phyloP scores from a whole-genome alignment of 2,797 vertebrate species.

The Xenentodon cancila region DNA sequence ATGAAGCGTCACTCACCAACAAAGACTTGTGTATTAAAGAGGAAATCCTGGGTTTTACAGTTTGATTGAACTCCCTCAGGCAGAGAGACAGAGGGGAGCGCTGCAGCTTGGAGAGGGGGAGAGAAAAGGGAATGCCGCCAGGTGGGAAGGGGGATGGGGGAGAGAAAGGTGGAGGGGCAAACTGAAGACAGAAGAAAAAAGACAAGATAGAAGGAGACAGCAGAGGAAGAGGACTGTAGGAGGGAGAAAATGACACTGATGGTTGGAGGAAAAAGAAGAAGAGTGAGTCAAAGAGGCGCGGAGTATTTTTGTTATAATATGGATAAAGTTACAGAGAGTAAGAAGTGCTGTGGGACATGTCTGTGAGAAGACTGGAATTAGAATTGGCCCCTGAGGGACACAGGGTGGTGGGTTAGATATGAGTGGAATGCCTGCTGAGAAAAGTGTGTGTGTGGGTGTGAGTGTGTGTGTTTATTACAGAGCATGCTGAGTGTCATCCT shows the following conservation, averaged over 20 bases:
- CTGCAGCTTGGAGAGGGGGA: conserved; percentile 75
- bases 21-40: conserved; percentile 64
- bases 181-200: conserved; percentile 27
- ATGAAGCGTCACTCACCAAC: conserved; percentile 43
- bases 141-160: conserved; percentile 55
- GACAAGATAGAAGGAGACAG: neutral
- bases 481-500: conserved; percentile 8
- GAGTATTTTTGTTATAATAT: conserved; percentile 8
- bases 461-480: conserved; percentile 5
- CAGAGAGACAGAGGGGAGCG: conserved; percentile 74
- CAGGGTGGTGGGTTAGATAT: conserved; percentile 49
- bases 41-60: conserved; percentile 78
- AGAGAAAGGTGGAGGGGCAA: conserved; percentile 54
- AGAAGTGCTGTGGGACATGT: conserved; percentile 53
- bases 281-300: conserved; percentile 14
- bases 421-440: conserved; percentile 57
- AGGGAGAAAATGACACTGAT: conserved; percentile 19
- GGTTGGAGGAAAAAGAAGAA: conserved; percentile 8
- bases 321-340: conserved; percentile 21
- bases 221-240: conserved; percentile 8
- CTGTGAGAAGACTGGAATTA: conserved; percentile 63
- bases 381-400: conserved; percentile 54
- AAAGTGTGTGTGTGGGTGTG: conserved; percentile 12
- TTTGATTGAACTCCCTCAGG: conserved; percentile 80
- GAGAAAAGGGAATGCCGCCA: conserved; percentile 54